These are phyloP conservation scores for Anoplius nigerrimus DNA, from an alignment of 2,888 invertebrate genomes.

Conservation along the genomic window DNA sequence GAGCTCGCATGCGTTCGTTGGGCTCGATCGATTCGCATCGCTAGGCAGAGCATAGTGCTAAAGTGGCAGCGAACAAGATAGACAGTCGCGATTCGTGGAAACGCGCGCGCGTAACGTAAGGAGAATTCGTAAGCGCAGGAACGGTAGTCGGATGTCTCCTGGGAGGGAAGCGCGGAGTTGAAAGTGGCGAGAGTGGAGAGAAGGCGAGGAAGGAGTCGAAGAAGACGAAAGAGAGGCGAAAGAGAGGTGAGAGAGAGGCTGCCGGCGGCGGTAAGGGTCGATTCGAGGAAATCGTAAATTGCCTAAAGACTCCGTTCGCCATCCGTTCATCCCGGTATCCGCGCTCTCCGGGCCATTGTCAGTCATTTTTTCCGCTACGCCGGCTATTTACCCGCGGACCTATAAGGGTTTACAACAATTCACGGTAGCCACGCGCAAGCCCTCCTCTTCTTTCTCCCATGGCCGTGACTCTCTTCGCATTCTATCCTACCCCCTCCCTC, in stretches of 20 bases:
- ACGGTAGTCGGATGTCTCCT: slow-evolving; percentile 13
- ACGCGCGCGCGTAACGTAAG: slow-evolving; percentile 14
- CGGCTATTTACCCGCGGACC: slow-evolving; percentile 46
- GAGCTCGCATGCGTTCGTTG: neutral
- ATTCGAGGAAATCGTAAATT: slow-evolving; percentile 59
- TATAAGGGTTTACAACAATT: slow-evolving; percentile 40
- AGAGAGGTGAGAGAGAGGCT: neutral
- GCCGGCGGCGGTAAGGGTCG: slow-evolving; percentile 30
- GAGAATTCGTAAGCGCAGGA: slow-evolving; percentile 51
- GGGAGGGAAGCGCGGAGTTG: slow-evolving; percentile 21
- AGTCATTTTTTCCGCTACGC: slow-evolving; percentile 37
- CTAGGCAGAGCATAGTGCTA: neutral
- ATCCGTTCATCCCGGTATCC: slow-evolving; percentile 51
- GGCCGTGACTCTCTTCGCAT: neutral
- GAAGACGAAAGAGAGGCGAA: neutral
- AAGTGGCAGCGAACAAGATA: too few relatives aligned
- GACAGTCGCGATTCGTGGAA: slow-evolving; percentile 36
- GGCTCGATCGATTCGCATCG: too few relatives aligned
- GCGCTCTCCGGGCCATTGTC: slow-evolving; percentile 54
- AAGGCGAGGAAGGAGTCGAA: slow-evolving; percentile 3
- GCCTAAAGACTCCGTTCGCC: slow-evolving; percentile 53
- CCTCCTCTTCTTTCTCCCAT: slow-evolving; percentile 2
- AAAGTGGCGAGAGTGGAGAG: slow-evolving; percentile 1
- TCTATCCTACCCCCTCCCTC: neutral
- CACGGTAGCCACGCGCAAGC: slow-evolving; percentile 11